Evolutionary conservation across 1,140 invertebrate genomes (phyloP), one percentile per base, ranked within the genome.

Genomic region (Ptiloglossa arizonensis): DNA sequence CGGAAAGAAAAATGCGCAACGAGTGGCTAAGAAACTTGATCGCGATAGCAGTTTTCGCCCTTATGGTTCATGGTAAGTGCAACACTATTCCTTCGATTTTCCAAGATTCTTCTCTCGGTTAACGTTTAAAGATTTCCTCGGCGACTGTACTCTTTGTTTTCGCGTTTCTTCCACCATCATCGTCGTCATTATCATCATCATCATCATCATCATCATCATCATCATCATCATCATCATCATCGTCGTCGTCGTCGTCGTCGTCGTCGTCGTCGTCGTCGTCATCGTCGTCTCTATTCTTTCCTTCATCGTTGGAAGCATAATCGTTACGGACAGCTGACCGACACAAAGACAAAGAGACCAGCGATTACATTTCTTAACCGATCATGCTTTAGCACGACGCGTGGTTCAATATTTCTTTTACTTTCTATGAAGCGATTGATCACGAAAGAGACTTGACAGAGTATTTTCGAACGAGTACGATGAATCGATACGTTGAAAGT

Each of bases 1-100:
- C 48, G 67, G 19, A 15, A 70, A 71, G 46, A 77, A 77, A 77
- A 71, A 77, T 77, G 75, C 75, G 68, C 75, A 70, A 77, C 75
- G 75, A 54, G 75, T 77, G 75, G 75, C 59, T 77, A 77, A 70
- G 57, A 24, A 70, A 44, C 46, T 62, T 71, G 75, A 63, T 77
- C 67, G 75, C 68, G 68, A 70, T 59, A 77, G 27, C 46, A 63
- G 59, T 77, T 44, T 56, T 77, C 75, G 75, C 75, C 75, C 56
- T 77, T 56, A 63, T 70, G 75, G 75, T 77, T 50, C 57, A 77
- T 5, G 75, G 75, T 77, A 77, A 70, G 75, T 71, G 2, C 60
- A 59, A 41, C 68, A 35, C 64, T 38, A 46, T 50, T 29, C 60
- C 41, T 11, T 13, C n/a, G 9, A 8, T 13, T 19, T 24, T 17